Conservation (phyloP, 2,113 vertebrate species). For the Willisornis vidua region DNA sequence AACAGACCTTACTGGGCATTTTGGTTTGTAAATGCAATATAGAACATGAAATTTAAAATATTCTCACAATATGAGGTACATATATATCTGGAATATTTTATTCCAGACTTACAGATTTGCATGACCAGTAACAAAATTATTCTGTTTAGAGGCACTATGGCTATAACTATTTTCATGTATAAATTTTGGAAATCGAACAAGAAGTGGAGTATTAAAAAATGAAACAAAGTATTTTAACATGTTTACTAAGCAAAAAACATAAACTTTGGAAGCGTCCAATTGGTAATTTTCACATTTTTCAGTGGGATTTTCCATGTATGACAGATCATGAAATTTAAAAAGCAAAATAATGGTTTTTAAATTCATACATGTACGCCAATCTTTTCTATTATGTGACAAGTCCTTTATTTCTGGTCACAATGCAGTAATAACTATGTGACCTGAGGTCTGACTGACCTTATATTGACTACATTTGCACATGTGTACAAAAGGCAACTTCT, state of each 20-base stretch:
- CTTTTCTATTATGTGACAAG: not conserved
- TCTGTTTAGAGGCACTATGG: not conserved
- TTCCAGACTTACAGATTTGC: not conserved
- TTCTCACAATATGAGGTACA: not conserved
- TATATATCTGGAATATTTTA: not conserved
- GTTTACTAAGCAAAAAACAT: not conserved
- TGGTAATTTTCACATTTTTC: not conserved
- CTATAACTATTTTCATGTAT: not conserved
- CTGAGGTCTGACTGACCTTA: not conserved
- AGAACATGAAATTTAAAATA: slow-evolving; percentile 11
- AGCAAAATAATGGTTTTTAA: not conserved
- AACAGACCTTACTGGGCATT: not conserved
- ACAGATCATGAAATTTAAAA: not conserved
- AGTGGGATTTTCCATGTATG: not conserved
- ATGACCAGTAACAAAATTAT: not conserved
- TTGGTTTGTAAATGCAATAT: not conserved
- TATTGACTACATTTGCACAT: not conserved
- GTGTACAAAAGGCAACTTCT: not conserved
- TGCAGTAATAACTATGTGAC: not conserved
- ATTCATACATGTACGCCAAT: not conserved
- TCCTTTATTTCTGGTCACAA: not conserved
- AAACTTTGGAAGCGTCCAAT: not conserved
- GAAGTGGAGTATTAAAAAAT: not conserved
- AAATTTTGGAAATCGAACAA: not conserved
- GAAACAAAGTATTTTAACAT: not conserved